A percentile compares a stretch with the other conserved stretches of the same genome.
phyloP scores from a whole-genome alignment of 1,140 invertebrate genomes.

The Nylanderia fulva region DNA sequence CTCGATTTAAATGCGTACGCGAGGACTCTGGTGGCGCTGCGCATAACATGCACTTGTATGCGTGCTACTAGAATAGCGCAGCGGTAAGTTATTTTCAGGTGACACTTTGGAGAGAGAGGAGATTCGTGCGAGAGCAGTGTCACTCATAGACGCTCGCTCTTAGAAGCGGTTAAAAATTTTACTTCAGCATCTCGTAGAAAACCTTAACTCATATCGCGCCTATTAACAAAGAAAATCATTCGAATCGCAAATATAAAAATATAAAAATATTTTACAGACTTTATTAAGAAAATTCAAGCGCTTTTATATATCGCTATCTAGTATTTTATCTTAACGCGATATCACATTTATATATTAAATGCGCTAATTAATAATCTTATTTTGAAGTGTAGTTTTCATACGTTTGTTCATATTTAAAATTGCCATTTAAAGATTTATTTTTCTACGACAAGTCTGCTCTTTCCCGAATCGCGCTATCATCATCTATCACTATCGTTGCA shows the following conservation, averaged over 20 bases:
- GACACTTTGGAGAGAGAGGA: conserved; percentile 72
- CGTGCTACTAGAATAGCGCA: conserved; percentile 76
- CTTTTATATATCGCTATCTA: background rate
- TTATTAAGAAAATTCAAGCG: background rate
- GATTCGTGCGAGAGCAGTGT: conserved; percentile 72
- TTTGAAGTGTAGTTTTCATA: background rate
- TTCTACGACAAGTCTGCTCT: background rate
- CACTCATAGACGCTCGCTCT: conserved; percentile 69
- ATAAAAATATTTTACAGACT: no score
- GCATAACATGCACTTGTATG: conserved; percentile 69
- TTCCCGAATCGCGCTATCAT: conserved; percentile 6
- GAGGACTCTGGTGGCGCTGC: conserved; percentile 70
- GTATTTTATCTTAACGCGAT: background rate
- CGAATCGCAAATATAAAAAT: background rate
- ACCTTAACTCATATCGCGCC: background rate
- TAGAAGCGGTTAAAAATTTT: conserved; percentile 37
- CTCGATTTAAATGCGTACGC: conserved; percentile 74
- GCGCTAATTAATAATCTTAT: background rate
- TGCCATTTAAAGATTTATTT: background rate
- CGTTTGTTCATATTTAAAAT: background rate
- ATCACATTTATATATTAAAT: background rate
- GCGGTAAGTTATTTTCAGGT: conserved; percentile 76
- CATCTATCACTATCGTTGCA: conserved; percentile 3
- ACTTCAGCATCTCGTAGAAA: background rate
- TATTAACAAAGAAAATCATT: background rate